Base-by-base conservation (phyloP, 2,113 vertebrate genomes). In the Oncorhynchus masou region DNA sequence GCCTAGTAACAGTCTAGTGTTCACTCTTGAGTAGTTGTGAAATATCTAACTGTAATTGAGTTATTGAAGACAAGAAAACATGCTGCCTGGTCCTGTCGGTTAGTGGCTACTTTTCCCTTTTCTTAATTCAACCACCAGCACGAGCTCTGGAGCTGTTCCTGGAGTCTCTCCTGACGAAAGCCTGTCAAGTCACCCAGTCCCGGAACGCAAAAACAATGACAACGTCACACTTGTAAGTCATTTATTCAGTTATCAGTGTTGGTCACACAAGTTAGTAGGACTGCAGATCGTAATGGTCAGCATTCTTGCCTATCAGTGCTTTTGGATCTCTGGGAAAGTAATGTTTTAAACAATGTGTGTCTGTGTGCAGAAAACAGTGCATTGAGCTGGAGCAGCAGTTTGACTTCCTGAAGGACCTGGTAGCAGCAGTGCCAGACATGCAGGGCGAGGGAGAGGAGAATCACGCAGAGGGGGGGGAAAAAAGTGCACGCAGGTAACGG, bases 351-450 rank as follows among this genome's bases (percentile, higher is more conserved):
- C 39, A 45, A 8, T 19, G 48, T 59, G 27, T 79, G 59, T 73
- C 73, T 84, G 54, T 54, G 4, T 68, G n/a, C 88, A 98, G 97
- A 87, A 98, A 98, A 75, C 97, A 98, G 77, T 97, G 96, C 77
- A 98, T 98, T 2, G 96, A 98, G 83, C 86, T 96, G 86, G 97
- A 98, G 86, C 97, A 97, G 73, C 96, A 98, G 86, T 98, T 97
- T 85, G 96, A 98, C 80, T 98, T 98, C 89, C 87, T 98, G 62
- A 98, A 98, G 90, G 96, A 98, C 77, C 86, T 98, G 78, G 96
- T 97, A 75, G 96, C 97, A 0, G 85, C 96, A 0, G 96, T 98
- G 54, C 97, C 96, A 0, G 97, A 97, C 85, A 97, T 98, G 94
- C 97, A 97, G 88, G 97, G 95, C 0, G 97, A 97, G 0, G 93